Evolutionary conservation across 2,113 vertebrate species (phyloP), one percentile per base, ranked within the genome.

Genomic region (Rhagologus leucostigma): DNA sequence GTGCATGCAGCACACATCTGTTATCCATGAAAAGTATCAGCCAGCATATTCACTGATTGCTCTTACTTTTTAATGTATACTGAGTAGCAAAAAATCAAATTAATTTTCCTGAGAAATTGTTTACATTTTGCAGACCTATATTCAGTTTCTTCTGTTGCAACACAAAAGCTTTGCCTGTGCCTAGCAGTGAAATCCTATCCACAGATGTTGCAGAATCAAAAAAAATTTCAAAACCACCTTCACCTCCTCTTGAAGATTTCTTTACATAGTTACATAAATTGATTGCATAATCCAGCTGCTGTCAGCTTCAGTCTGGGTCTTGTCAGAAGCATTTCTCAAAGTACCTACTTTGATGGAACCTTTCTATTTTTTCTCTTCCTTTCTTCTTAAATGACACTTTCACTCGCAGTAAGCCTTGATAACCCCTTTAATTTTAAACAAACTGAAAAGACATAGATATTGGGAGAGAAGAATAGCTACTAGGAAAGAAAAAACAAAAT

Each of bases 211-310:
- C 4, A 88, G 46, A 69, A 88, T 7, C 1, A 4, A 74, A 59
- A 86, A 60, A 29, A 35, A 52, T 3, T 8, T 53, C 56, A 67
- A 90, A 93, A 41, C 1, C 22, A 90, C 71, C 55, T 82, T 95
- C 79, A 95, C 30, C 73, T 96, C 47, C 30, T 93, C 69, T 59
- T 92, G 67, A 78, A 85, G 35, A 80, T 65, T 56, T 67, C 85
- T 85, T 87, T 92, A 46, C 67, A 85, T 53, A 57, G 63, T 94
- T 96, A 80, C 32, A 74, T 95, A 88, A 84, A 86, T 18, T 68
- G 78, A 60, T 94, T 93, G 33, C 49, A 80, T 96, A 91, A 94
- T 93, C 37, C 83, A 87, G 85, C 24, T 95, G 37, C 74, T 89
- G 62, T 62, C 67, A 71, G 21, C 57, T 93, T 82, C 75, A 87